Evolutionary conservation across 2,797 vertebrate species (phyloP), one percentile per base, ranked within the genome.

Genomic region (Gambelia wislizenii): DNA sequence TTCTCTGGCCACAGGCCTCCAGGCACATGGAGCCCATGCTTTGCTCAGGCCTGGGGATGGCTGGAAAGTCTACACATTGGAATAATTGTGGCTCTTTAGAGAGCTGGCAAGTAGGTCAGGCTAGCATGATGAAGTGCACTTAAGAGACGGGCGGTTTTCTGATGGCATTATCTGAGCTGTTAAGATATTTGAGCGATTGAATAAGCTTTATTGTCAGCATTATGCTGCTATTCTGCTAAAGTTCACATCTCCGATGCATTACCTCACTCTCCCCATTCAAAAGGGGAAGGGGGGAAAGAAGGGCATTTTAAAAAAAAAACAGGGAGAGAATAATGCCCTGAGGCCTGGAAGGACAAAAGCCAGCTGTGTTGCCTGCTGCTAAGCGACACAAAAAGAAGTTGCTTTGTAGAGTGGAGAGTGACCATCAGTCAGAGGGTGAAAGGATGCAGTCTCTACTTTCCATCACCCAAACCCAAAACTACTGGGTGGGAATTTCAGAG

Each of bases 181-280:
- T 90, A 88, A 92, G 84, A 86, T 76, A 90, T 90, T 69, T 84
- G 89, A 88, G 56, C 89, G 75, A 90, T 83, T 88, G 87, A 84
- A 70, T 89, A 84, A 88, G 84, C 20, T 80, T 83, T 88, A 88
- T 88, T 86, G 83, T 86, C 70, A 72, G 87, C 87, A 90, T 92
- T 89, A 81, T 75, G 84, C 59, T 74, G 54, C 87, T 42, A 85
- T 87, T 90, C 91, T 64, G 84, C 89, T 86, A 88, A 92, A 90
- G 87, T 90, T 92, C 91, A 86, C 56, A 9, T 81, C 91, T 89
- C 84, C 52, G 1, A 49, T 44, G 80, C 89, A 81, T 89, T 88
- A 87, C 89, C 89, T 90, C 87, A 88, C 67, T 59, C 56, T 83
- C 7, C 64, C 91, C 87, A 54, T 84, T 87, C 87, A 13, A 16